These are phyloP conservation scores for Gnathonemus longibarbis DNA, from an alignment of 2,113 vertebrate species.

Conservation along the genomic window DNA sequence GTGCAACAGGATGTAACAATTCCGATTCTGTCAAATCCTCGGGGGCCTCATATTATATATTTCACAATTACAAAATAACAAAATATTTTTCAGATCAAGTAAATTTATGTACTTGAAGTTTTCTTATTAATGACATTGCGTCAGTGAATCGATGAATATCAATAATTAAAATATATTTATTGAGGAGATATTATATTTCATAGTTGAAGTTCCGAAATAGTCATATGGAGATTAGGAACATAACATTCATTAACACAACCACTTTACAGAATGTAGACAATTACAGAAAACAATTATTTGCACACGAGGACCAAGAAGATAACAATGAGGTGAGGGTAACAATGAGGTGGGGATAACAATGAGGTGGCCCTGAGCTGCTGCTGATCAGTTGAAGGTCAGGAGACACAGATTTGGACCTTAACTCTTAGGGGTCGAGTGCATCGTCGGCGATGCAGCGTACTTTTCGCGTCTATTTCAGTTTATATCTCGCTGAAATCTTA, in stretches of 20 bases:
- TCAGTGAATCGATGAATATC: background rate
- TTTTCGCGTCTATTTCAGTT: too few species aligned
- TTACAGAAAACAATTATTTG: conserved; percentile 13
- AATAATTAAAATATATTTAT: background rate
- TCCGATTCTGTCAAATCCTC: background rate
- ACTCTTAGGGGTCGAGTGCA: too few species aligned
- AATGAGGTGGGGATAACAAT: background rate
- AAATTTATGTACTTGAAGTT: background rate
- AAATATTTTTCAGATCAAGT: background rate
- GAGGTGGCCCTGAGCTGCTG: background rate
- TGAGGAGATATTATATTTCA: background rate
- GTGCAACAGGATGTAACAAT: background rate
- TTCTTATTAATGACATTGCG: background rate
- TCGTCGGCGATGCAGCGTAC: too few species aligned
- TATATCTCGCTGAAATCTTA: too few species aligned
- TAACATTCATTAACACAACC: background rate
- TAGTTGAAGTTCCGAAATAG: background rate
- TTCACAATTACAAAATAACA: background rate
- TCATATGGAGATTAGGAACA: background rate
- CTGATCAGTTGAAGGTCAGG: background rate
- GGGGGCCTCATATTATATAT: background rate
- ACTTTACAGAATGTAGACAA: background rate
- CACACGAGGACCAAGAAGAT: background rate
- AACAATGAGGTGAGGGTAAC: too few species aligned
- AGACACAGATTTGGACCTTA: background rate